Evolutionary conservation across 1,140 invertebrate species (phyloP), one percentile per base, ranked within the genome.

Genomic region (Palaemon carinicauda): DNA sequence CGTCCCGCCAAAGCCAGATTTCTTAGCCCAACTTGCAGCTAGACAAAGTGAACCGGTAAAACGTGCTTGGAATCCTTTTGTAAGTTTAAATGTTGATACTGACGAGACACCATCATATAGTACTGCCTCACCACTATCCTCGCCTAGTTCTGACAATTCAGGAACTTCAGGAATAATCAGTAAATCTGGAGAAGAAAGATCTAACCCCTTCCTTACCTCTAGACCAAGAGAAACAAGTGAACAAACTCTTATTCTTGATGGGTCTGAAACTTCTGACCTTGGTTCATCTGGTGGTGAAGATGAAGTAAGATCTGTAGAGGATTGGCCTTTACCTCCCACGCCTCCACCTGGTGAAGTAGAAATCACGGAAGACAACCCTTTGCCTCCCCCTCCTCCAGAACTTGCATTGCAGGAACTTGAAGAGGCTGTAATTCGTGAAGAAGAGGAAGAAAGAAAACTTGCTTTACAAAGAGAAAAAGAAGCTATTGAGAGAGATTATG

Each of bases 181-280:
- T 12, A 77, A 50, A 52, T 31, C 27, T 77, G 53, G 27, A 74
- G 74, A 31, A 21, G 31, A 27, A 29, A 75, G 12, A 24, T 56
- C 73, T 19, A 83, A 60, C 82, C 71, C 82, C 1, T 83, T 83
- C 71, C 53, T 31, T 7, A 2, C 52, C 52, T 50, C 82, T 4
- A 80, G 24, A n/a, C 78, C 60, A 21, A 71, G 53, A 54, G 87
- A 88, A 50, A 80, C 82, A 31, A 81, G 56, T 54, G 82, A 85
- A 24, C 77, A 79, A 52, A 83, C 88, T 19, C 73, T 82, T 14
- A 75, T 82, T 51, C 84, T 89, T 31, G 88, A 89, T 54, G 88
- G 88, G 1, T 89, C 84, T 17, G 88, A 89, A 69, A 89, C 88
- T 5, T 89, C 88, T n/a, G 88, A 89, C 41, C 83, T 89, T 51